Percentiles rank a stretch among this genome's conserved stretches.
Evolutionary conservation across 2,113 vertebrate genomes (phyloP).

Genomic region (Setophaga kirtlandii): DNA sequence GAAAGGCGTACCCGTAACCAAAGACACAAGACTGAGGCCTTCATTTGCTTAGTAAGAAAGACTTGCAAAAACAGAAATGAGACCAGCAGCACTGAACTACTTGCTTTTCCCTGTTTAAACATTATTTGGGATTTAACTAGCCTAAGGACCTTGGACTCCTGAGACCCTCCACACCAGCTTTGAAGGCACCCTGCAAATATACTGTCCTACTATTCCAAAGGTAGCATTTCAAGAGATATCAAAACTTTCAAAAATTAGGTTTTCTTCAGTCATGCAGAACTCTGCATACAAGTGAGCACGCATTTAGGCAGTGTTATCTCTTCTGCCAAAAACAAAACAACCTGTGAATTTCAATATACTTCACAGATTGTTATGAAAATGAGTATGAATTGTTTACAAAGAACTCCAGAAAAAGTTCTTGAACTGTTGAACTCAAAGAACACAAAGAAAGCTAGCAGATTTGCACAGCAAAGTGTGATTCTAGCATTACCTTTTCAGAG

Average conservation of each 20-base stretch:
- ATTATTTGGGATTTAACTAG: neutral
- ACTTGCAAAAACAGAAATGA: neutral
- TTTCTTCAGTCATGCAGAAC: neutral
- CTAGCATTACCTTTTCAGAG: neutral
- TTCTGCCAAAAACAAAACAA: neutral
- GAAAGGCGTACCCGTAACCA: neutral
- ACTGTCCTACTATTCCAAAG: neutral
- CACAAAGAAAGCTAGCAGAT: neutral
- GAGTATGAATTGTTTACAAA: neutral
- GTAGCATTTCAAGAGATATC: neutral
- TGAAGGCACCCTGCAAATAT: neutral
- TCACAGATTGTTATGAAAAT: neutral
- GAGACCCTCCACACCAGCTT: neutral
- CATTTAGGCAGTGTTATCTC: neutral
- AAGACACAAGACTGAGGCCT: neutral
- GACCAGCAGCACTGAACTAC: neutral
- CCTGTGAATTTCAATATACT: neutral
- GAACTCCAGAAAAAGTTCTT: neutral
- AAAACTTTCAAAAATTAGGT: neutral
- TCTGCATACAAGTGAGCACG: neutral
- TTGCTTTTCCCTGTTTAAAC: neutral
- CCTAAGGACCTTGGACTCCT: neutral
- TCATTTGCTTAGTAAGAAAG: neutral
- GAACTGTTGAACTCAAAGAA: too few relatives aligned
- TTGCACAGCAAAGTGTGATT: neutral